Evolutionary conservation across 2,113 vertebrate genomes (phyloP).

Genomic region (Ceratotherium simum): DNA sequence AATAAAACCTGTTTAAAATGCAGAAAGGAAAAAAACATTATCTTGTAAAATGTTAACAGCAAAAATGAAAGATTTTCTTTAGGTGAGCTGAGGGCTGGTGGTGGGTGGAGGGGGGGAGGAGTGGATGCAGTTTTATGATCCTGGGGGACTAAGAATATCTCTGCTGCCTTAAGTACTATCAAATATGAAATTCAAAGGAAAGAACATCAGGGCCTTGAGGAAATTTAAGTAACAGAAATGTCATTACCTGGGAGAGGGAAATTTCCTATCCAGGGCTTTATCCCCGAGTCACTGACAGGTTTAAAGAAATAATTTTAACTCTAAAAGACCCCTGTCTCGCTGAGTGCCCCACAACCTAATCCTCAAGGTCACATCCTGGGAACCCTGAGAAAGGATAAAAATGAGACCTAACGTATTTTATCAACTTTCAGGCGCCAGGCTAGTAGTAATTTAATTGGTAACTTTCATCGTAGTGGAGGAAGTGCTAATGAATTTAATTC

Average conservation of each 20-base stretch:
- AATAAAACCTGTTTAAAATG: not conserved
- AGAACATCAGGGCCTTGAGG: not conserved
- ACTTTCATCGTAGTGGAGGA: not conserved
- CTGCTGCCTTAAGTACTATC: not conserved
- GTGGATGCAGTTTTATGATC: not conserved
- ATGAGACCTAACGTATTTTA: not conserved
- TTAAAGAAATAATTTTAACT: slow-evolving; percentile 17
- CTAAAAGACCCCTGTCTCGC: not conserved
- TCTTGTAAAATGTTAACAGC: not conserved
- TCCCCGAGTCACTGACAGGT: not conserved
- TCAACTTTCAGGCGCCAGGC: not conserved
- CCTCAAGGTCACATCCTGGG: not conserved
- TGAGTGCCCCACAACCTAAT: not conserved
- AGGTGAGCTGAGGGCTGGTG: not conserved
- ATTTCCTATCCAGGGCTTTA: not conserved
- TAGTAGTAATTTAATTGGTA: slow-evolving; percentile 22
- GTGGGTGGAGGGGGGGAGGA: accelerated
- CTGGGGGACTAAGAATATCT: not conserved
- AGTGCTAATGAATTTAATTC: slow-evolving; percentile 22
- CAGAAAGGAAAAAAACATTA: not conserved
- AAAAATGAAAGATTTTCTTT: slow-evolving; percentile 20
- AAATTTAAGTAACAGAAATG: slow-evolving; percentile 42
- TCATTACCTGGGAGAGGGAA: not conserved
- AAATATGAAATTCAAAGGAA: not conserved
- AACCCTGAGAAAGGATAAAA: slow-evolving; percentile 18